phyloP scores from a whole-genome alignment of 2,888 invertebrate species.

The Clivina fossor region DNA sequence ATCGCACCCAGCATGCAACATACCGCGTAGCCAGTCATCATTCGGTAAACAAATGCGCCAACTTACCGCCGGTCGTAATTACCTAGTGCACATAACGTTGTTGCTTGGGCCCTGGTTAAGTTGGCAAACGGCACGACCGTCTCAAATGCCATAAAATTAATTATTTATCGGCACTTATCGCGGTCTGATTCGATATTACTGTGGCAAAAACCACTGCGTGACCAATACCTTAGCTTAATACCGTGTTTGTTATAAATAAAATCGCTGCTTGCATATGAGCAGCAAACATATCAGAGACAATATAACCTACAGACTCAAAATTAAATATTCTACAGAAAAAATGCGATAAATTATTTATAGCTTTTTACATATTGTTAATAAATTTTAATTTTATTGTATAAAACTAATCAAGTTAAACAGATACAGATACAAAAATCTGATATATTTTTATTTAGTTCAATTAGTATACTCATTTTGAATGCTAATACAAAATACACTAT shows the following conservation, averaged over 20 bases:
- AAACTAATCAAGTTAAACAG: too few relatives aligned
- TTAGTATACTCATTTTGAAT: background rate
- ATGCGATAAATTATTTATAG: too few relatives aligned
- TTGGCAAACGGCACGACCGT: conserved; percentile 16
- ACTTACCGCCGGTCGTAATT: conserved; percentile 7
- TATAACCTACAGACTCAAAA: too few relatives aligned
- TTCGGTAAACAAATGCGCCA: background rate
- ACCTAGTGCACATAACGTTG: too few relatives aligned
- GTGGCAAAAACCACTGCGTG: too few relatives aligned
- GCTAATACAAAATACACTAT: background rate
- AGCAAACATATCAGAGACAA: too few relatives aligned
- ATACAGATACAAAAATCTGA: too few relatives aligned
- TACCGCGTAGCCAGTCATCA: background rate
- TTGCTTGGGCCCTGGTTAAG: too few relatives aligned
- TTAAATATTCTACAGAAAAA: too few relatives aligned
- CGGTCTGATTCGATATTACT: conserved; percentile 16
- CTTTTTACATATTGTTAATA: too few relatives aligned
- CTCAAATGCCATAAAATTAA: conserved; percentile 25
- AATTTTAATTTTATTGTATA: too few relatives aligned
- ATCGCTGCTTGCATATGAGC: background rate
- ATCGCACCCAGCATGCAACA: background rate
- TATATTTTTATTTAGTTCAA: too few relatives aligned
- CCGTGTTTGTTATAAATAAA: background rate
- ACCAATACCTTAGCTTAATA: background rate
- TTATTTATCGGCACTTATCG: conserved; percentile 28